Base-by-base conservation (phyloP, 2,888 invertebrate genomes). In the Acanthoscelides obtectus region DNA sequence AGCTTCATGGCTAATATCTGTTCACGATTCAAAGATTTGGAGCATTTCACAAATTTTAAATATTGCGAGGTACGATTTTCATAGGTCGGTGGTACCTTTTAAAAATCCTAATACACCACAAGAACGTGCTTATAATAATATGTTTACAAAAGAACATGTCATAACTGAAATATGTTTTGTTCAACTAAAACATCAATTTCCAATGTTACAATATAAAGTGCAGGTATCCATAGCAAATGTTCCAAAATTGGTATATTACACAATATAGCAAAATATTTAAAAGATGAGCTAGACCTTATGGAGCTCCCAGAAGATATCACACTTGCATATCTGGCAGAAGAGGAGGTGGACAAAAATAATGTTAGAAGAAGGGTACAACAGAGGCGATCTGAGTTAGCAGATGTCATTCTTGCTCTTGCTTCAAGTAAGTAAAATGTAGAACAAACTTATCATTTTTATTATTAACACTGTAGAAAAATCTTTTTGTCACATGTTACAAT, bases 151-250 rank as follows among this genome's bases (percentile, higher is more conserved):
- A 45, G 76, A 76, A 63, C 70, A 76, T 22, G 73, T 75, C 64
- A 69, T 75, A 64, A 77, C 77, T 70, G 76, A 78, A 72, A 20
- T 75, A 27, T 77, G 76, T 71, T n/a, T n/a, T n/a, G 76, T 69
- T 6, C 75, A 77, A 69, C 45, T 76, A 22, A 77, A 77, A 72
- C 73, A 72, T 68, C 69, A 75, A 66, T 75, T 76, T 74, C 73
- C 73, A 67, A n/a, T n/a, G n/a, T n/a, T n/a, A n/a, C n/a, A n/a
- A n/a, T n/a, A n/a, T n/a, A n/a, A n/a, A n/a, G n/a, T n/a, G n/a
- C n/a, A n/a, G n/a, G n/a, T n/a, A n/a, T n/a, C n/a, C n/a, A n/a
- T n/a, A n/a, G n/a, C n/a, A 22, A 71, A 71, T 19, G 22, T 22
- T 20, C 20, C 20, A 71, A 68, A 71, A 25, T 71, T 68, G 5